phyloP scores from a whole-genome alignment of 2,797 vertebrate genomes.

The Rousettus madagascariensis region DNA sequence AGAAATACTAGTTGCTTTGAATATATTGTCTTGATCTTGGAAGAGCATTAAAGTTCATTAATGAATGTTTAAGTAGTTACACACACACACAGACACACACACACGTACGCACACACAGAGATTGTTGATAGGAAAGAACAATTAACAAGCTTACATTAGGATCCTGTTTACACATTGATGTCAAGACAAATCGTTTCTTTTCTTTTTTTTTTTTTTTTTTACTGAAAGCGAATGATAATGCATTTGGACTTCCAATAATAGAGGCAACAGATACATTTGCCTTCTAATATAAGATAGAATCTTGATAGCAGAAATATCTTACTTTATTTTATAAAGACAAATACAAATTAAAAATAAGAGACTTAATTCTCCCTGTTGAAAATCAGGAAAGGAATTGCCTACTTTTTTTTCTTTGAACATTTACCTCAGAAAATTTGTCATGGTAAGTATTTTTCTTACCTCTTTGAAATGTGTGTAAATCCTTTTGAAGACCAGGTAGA shows the following conservation, averaged over 20 bases:
- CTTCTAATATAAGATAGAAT: not conserved
- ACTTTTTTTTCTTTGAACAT: not conserved
- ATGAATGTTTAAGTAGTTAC: constrained; percentile 14
- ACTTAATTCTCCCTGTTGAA: not conserved
- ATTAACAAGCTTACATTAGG: not conserved
- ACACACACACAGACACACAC: not conserved
- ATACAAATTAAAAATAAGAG: not conserved
- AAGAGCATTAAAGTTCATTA: constrained; percentile 33
- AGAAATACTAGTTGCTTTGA: constrained; percentile 33
- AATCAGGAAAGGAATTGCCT: not conserved
- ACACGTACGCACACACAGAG: not conserved
- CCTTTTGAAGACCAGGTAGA: not conserved
- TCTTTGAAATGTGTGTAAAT: not conserved
- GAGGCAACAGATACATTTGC: not conserved
- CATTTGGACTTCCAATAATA: not conserved
- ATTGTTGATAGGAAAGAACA: not conserved
- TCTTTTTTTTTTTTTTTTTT: not conserved
- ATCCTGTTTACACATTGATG: not conserved
- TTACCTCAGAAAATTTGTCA: not conserved
- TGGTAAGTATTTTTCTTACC: not conserved
- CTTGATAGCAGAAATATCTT: not conserved
- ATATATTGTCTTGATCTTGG: constrained; percentile 33
- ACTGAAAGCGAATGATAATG: not conserved
- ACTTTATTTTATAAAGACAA: not conserved
- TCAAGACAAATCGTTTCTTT: not conserved